Evolutionary conservation across 2,113 vertebrate genomes (phyloP), one percentile per base, ranked within the genome.

Genomic region (Pyxicephalus adspersus): DNA sequence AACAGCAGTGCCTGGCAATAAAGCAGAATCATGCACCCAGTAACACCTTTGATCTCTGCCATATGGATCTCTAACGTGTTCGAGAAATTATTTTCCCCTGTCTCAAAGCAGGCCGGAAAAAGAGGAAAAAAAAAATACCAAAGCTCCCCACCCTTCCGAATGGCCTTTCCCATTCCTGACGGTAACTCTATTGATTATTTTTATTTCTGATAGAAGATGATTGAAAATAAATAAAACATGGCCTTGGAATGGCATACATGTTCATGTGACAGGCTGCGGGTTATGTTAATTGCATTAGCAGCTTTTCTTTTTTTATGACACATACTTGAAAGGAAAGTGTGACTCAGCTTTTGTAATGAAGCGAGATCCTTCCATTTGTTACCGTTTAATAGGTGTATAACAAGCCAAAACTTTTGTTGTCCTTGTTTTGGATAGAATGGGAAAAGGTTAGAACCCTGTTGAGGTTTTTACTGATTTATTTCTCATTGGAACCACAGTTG

Each of bases 1-100:
- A 99, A 98, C 97, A 98, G 97, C 96, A 97, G 96, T 95, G 97
- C 95, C 96, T 98, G 97, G 97, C 97, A 97, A 97, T 99, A 98
- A 98, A 98, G 96, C 94, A 96, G 95, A 98, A 96, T 94, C 95
- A 95, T 95, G 97, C 96, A 98, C 96, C 96, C 96, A 95, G 96
- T 95, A 95, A 97, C 97, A 98, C 97, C 97, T 99, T 98, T 99
- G 97, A 99, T 98, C 97, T 96, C 91, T 86, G 92, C 97, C 97
- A 98, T 98, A 99, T 99, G 97, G 97, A 98, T 94, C 89, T 93
- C 89, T 92, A 94, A 90, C 89, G 87, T 94, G 95, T 95, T 94
- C 93, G 92, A 92, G 81, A 80, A 80, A 0, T 55, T 83, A 79
- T 80, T 86, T 89, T 87, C 88, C 83, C 83, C 85, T 86, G 86